Evolutionary conservation across 2,113 vertebrate species (phyloP).

Genomic region (Sarotherodon lohbergeri): DNA sequence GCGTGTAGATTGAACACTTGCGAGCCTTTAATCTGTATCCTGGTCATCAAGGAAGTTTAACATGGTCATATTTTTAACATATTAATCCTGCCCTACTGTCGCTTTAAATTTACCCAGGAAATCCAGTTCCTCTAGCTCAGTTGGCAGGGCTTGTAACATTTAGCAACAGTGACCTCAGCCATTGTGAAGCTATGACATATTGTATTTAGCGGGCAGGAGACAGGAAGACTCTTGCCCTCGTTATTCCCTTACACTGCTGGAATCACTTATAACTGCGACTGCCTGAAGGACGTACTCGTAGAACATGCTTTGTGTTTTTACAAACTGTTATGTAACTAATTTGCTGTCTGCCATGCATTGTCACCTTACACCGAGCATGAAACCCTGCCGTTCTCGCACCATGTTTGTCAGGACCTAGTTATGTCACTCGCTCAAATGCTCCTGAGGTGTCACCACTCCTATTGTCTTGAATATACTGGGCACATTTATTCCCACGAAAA

Average conservation of each 20-base stretch:
- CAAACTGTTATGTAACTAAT: not conserved
- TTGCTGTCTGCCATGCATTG: not conserved
- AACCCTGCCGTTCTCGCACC: not conserved
- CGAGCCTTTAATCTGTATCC: not conserved
- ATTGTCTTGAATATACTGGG: not conserved
- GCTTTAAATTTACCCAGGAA: not conserved
- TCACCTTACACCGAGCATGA: not conserved
- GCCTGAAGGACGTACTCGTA: not conserved
- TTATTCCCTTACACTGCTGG: not conserved
- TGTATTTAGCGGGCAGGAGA: conserved; percentile 17
- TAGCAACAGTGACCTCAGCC: conserved; percentile 14
- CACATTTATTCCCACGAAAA: not conserved
- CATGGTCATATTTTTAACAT: not conserved
- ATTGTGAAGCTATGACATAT: conserved; percentile 12
- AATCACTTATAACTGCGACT: not conserved
- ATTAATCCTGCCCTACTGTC: not conserved
- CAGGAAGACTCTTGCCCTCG: conserved; percentile 32
- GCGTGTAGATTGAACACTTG: not conserved
- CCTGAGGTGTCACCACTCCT: not conserved
- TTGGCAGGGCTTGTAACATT: not conserved
- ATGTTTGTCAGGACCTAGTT: not conserved
- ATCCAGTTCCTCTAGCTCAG: not conserved
- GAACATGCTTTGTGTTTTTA: not conserved
- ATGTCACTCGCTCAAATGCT: not conserved
- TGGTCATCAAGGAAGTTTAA: not conserved